Base-by-base conservation (phyloP, 2,797 vertebrate species). In the Enteromius unitaeniatus region DNA sequence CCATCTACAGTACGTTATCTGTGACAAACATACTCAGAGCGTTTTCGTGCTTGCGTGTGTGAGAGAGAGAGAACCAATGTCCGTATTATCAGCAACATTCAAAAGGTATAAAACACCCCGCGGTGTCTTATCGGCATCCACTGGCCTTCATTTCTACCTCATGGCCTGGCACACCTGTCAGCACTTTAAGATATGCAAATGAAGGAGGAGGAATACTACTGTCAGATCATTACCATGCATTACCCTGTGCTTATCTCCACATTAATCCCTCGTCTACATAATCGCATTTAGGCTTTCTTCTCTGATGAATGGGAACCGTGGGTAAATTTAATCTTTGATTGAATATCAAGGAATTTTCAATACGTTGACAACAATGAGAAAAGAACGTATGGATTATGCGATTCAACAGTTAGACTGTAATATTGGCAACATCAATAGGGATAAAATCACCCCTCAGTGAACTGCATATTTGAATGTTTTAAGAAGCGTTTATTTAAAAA, bases 221-320 rank as follows among this genome's bases (percentile, higher is more conserved):
- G 96, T 96, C 94, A 94, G 94, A 94, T 96, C 96, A 98, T 98
- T 97, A 97, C 96, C 96, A 97, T 97, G 96, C 93, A 97, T 95
- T 96, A 96, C 96, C 94, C 91, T 90, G 90, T 94, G 95, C 95
- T 98, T 97, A 96, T 97, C 96, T 96, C 93, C 90, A 95, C 96
- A 97, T 97, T 97, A 97, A 97, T 97, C 96, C 96, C 95, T 96
- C 96, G 95, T 96, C 95, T 97, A 96, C 95, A 96, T 98, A 97
- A 98, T 98, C 96, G 89, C 96, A 96, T 97, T 97, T 96, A 95
- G 95, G 95, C 95, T 94, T 91, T 94, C 94, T 96, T 95, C 94
- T 90, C 45, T 90, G 84, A 67, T 84, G 92, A 93, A 92, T 96
- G 95, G 96, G 90, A 95, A 96, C 95, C 93, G 93, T 94, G 95